phyloP scores from a whole-genome alignment of 2,888 invertebrate genomes.

The Tetramorium bicarinatum region DNA sequence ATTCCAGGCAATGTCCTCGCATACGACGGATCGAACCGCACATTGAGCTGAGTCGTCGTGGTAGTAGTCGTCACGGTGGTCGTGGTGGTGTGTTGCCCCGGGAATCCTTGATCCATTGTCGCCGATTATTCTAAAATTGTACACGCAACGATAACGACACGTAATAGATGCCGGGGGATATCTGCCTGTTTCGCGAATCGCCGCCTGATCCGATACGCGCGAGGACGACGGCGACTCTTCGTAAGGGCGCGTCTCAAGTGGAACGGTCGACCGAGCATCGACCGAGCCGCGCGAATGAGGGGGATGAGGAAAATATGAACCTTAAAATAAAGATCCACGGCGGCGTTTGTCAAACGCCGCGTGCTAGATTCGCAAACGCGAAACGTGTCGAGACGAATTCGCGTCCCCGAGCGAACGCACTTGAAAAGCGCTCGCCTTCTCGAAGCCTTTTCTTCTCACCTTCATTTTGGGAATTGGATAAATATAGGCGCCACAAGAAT shows the following conservation, averaged over 20 bases:
- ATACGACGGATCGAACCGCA: constrained; percentile 92
- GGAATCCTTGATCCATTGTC: constrained; percentile 90
- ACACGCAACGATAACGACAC: constrained; percentile 5
- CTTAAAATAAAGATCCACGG: constrained; percentile 22
- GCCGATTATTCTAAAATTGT: constrained; percentile 55
- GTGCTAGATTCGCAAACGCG: background rate
- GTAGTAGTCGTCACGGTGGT: constrained; percentile 88
- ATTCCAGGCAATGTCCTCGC: constrained; percentile 91
- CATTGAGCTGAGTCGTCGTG: constrained; percentile 91
- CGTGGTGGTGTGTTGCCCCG: constrained; percentile 91
- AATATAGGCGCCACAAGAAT: background rate
- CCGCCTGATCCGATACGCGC: constrained; percentile 7
- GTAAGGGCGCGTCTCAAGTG: constrained; percentile 33
- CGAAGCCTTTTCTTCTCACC: background rate
- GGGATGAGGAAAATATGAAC: background rate
- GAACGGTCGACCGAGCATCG: constrained; percentile 26
- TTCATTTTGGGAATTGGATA: background rate
- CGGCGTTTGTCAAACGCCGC: background rate
- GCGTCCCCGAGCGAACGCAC: background rate
- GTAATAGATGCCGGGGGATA: background rate
- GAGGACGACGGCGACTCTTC: background rate
- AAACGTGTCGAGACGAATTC: background rate
- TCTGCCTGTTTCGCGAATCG: background rate
- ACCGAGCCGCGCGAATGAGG: background rate
- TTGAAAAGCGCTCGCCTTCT: background rate